These are phyloP conservation scores for Spisula solida DNA, from an alignment of 2,888 invertebrate genomes.

Conservation along the genomic window DNA sequence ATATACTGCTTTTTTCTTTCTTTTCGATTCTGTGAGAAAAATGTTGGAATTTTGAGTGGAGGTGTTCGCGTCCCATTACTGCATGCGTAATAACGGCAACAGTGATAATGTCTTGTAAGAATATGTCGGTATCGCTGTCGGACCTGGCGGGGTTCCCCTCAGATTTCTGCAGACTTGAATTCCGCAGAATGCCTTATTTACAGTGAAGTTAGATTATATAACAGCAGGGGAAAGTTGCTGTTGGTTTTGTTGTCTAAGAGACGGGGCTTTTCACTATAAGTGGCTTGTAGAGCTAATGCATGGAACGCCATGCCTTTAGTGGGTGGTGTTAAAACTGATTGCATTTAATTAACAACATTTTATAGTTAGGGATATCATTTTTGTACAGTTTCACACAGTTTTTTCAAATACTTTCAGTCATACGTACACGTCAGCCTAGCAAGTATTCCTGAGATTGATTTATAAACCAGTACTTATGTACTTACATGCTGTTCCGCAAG, in stretches of 20 bases:
- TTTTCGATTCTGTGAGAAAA: conserved; percentile 24
- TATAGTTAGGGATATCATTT: neutral
- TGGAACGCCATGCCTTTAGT: neutral
- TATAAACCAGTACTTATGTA: no score
- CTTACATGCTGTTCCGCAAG: no score
- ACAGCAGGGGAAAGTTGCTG: neutral
- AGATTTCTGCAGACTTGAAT: neutral
- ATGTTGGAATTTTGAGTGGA: conserved; percentile 9
- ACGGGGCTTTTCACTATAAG: neutral
- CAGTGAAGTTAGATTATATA: conserved; percentile 16
- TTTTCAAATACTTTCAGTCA: no score
- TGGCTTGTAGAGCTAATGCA: neutral
- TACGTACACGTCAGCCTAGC: no score
- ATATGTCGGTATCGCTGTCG: conserved; percentile 12
- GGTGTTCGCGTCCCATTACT: neutral
- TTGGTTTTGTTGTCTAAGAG: neutral
- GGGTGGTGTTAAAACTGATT: neutral
- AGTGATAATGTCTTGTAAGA: conserved; percentile 43
- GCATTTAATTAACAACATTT: conserved; percentile 7
- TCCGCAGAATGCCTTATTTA: neutral
- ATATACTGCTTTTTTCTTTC: conserved; percentile 9
- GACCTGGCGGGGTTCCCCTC: neutral
- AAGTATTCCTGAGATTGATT: no score
- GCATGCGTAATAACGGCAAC: conserved; percentile 20
- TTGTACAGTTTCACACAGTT: no score